Evolutionary conservation across 2,797 vertebrate genomes (phyloP).

Genomic region (Hirundo rustica): DNA sequence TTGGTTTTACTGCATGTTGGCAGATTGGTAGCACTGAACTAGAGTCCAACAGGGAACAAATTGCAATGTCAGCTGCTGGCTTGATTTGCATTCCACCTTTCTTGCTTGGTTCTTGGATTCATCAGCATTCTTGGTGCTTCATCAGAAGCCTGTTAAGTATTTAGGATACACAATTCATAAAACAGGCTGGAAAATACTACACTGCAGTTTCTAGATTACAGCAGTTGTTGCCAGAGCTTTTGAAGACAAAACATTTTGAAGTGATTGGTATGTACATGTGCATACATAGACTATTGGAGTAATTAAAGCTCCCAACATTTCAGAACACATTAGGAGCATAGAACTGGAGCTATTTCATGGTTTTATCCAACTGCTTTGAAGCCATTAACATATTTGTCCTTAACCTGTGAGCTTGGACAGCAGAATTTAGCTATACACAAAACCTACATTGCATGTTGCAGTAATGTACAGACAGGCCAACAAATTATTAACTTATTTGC

Average conservation of each 20-base stretch:
- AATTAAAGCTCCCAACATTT: background rate
- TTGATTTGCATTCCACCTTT: conserved; percentile 2
- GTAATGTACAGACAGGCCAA: background rate
- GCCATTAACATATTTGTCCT: background rate
- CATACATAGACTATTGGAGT: background rate
- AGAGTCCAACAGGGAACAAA: background rate
- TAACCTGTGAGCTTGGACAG: background rate
- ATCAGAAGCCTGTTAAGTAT: background rate
- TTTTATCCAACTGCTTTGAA: background rate
- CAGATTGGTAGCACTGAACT: background rate
- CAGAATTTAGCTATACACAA: background rate
- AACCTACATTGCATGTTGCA: accelerated
- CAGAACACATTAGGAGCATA: background rate
- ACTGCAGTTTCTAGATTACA: background rate
- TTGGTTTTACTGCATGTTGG: background rate
- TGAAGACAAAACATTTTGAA: background rate
- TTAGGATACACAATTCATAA: background rate
- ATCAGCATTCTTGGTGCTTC: background rate
- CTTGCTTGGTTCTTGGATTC: background rate
- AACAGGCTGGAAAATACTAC: background rate
- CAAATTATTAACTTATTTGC: background rate
- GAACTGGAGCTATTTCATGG: background rate
- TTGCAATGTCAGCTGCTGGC: background rate
- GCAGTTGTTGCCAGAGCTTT: background rate
- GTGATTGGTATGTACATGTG: background rate